Evolutionary conservation across 2,113 vertebrate genomes (phyloP).

Genomic region (Tragelaphus scriptus): DNA sequence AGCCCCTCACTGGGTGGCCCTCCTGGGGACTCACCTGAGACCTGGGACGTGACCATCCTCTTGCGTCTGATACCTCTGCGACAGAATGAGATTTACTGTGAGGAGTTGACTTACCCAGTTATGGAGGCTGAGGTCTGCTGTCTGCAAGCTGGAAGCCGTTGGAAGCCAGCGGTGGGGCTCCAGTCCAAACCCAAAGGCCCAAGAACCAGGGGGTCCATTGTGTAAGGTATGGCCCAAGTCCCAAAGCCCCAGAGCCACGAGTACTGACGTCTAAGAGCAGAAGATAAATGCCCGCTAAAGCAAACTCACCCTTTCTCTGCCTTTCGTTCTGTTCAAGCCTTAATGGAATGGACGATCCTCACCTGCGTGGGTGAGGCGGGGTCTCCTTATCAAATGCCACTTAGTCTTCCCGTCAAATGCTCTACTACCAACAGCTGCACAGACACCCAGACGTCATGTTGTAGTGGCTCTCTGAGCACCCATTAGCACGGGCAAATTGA

Average conservation of each 20-base stretch:
- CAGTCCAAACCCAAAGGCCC: background rate
- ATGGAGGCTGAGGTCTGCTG: background rate
- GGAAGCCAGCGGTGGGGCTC: background rate
- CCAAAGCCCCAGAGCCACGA: background rate
- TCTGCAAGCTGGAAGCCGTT: background rate
- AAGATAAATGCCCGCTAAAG: background rate
- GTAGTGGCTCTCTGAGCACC: background rate
- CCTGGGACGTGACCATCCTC: background rate
- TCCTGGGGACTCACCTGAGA: background rate
- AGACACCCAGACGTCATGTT: background rate
- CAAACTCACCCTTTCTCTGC: background rate
- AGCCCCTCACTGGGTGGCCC: background rate
- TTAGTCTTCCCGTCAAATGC: background rate
- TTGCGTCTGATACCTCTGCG: fast-evolving
- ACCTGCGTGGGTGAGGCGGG: background rate
- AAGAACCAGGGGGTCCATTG: background rate
- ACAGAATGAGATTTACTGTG: background rate
- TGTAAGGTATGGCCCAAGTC: background rate
- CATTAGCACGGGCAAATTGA: background rate
- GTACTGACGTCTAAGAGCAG: background rate
- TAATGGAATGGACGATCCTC: background rate
- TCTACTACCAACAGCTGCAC: background rate
- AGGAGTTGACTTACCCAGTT: background rate
- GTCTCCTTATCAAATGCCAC: background rate
- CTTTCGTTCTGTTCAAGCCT: background rate